Percentiles rank a stretch among this genome's conserved stretches.
Evolutionary conservation across 2,888 invertebrate genomes (phyloP).

Genomic region (Monochamus alternatus): DNA sequence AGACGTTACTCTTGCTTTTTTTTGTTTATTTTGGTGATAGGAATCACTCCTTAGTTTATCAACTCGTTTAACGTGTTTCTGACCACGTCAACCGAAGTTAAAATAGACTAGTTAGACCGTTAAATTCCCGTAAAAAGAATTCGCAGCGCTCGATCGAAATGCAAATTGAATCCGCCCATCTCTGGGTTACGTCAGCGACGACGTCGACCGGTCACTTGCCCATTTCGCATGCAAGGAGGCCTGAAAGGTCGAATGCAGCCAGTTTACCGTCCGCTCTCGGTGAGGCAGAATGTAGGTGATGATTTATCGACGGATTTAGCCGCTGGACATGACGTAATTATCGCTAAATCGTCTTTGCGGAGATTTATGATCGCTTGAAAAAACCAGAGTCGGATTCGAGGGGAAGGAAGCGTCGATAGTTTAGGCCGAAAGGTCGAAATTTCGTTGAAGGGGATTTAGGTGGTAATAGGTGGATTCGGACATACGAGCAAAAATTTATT

Average conservation of each 20-base stretch:
- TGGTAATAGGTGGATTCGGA: too few species aligned
- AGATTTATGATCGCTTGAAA: background rate
- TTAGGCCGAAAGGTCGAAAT: too few species aligned
- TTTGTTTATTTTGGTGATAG: too few species aligned
- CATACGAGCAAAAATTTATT: too few species aligned
- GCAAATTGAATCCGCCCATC: conserved; percentile 4
- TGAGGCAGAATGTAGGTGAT: background rate
- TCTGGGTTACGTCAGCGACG: background rate
- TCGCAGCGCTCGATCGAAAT: conserved; percentile 2
- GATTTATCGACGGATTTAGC: background rate
- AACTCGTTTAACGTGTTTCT: conserved; percentile 7
- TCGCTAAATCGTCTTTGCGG: background rate
- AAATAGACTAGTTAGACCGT: background rate
- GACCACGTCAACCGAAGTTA: too few species aligned
- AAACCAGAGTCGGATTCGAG: too few species aligned
- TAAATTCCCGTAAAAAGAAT: background rate
- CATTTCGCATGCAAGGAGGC: conserved; percentile 22
- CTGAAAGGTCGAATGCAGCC: conserved; percentile 22
- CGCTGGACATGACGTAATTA: background rate
- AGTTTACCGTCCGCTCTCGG: background rate
- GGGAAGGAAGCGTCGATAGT: too few species aligned
- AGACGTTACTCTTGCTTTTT: too few species aligned
- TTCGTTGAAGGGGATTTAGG: too few species aligned
- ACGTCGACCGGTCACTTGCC: background rate
- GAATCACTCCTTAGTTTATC: background rate